Evolutionary conservation across 2,113 vertebrate genomes (phyloP), one percentile per base, ranked within the genome.

Genomic region (Silurus glanis): DNA sequence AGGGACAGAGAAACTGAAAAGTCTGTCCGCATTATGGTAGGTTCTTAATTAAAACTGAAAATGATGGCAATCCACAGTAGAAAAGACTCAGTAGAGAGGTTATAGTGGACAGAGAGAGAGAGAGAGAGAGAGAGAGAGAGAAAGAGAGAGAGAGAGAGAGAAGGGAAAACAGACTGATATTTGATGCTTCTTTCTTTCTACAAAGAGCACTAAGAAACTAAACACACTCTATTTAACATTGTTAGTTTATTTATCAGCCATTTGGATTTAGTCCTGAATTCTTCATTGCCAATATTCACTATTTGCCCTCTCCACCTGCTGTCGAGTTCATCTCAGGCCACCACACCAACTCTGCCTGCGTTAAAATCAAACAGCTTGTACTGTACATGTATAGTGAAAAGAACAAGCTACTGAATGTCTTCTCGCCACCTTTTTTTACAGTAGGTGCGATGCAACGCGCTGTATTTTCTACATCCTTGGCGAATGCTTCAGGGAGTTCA

Each of bases 1-100:
- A 21, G 59, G 17, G 59, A 66, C 16, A 55, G 17, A n/a, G 51
- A 53, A 55, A 28, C 49, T 10, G 19, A 47, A 69, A 59, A 58
- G 17, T 59, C 19, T 62, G 17, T 79, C 75, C 2, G 61, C 14
- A 23, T 47, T 56, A 71, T 7, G 51, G 66, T 55, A 61, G 53
- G 80, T n/a, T 62, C 55, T 53, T 88, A 85, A 88, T 85, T 85
- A 88, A 75, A 88, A 78, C 66, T 13, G 25, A 55, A 67, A 80
- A 69, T 78, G 3, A 51, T 49, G 21, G 58, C 53, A 53, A 75
- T 55, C 80, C 61, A 56, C 53, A 87, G 37, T 71, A 74, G 74
- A 69, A 78, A 83, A 8, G 59, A 9, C 14, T 76, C 56, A 64
- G 19, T 28, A 47, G 12, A 45, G 67, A 56, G 49, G 47, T 66